phyloP scores from a whole-genome alignment of 2,888 invertebrate species.

The Bugula neritina region DNA sequence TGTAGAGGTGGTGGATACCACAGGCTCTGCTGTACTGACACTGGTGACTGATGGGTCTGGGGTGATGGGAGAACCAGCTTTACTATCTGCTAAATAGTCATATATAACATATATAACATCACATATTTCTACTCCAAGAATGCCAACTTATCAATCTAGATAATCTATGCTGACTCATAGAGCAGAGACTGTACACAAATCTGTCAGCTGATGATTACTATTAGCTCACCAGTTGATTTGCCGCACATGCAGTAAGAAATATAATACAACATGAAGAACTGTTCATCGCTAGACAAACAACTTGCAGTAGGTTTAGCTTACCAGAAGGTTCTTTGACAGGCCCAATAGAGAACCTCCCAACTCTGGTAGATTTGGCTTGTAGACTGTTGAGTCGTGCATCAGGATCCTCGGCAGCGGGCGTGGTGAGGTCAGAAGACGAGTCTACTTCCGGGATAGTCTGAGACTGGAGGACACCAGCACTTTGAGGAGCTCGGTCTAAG shows the following conservation, averaged over 20 bases:
- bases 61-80: background rate
- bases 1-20: background rate
- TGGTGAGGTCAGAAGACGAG: background rate
- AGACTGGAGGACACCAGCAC: background rate
- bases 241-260: no score
- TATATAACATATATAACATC: background rate
- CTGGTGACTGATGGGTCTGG: background rate
- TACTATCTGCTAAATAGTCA: background rate
- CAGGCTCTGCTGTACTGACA: background rate
- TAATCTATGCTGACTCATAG: no score
- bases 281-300: no score
- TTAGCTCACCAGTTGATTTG: no score
- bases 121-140: no score
- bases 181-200: no score
- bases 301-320: no score
- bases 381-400: background rate
- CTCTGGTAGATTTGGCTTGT: background rate
- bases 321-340: slow-evolving; percentile 19
- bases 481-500: background rate
- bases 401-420: background rate
- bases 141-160: no score
- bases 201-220: no score
- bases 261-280: no score
- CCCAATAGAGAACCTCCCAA: slow-evolving; percentile 17
- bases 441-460: background rate